Evolutionary conservation across 2,888 invertebrate genomes (phyloP), one percentile per base, ranked within the genome.

Genomic region (Archips crataeganus): DNA sequence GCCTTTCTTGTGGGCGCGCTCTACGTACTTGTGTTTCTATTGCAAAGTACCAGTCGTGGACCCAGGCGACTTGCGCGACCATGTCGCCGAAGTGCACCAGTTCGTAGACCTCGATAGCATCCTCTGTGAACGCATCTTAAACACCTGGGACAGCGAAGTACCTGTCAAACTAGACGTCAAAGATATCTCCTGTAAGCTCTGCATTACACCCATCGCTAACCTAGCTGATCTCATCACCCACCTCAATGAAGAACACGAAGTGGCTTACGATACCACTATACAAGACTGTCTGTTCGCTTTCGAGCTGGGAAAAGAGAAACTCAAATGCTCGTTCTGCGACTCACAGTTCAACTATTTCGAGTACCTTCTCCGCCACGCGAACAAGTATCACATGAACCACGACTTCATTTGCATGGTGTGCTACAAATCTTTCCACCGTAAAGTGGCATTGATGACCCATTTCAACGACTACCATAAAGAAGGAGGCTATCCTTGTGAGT

Each of bases 401-500:
- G 47, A 69, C 2, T 75, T 65, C 73, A 39, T 65, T 2, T 76
- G 76, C 65, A 62, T 34, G 13, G 72, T 71, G 2, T 75, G 76
- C 45, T 73, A 71, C 1, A 89, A 74, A 13, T 65, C 74, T 10
- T 74, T 74, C 36, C 74, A 74, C 34, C 15, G 65, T 4, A 57
- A 65, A 59, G 88, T 87, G 2, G 89, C 89, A 1, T 49, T 71
- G 0, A 9, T 57, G 32, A 67, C 61, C 8, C 69, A 71, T 54
- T 70, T 70, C 45, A 67, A 74, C 60, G 62, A 68, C 15, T 64
- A 69, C 54, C 77, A 75, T 23, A 71, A 67, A 15, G 65, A 71
- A 45, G 64, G 57, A 4, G 71, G 64, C 0, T 75, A 75, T 23
- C 72, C 70, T 32, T 60, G 64, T 11, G 39, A 64, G 3, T 15